Evolutionary conservation across 2,888 invertebrate genomes (phyloP).

Genomic region (Linnaemya vulpina): DNA sequence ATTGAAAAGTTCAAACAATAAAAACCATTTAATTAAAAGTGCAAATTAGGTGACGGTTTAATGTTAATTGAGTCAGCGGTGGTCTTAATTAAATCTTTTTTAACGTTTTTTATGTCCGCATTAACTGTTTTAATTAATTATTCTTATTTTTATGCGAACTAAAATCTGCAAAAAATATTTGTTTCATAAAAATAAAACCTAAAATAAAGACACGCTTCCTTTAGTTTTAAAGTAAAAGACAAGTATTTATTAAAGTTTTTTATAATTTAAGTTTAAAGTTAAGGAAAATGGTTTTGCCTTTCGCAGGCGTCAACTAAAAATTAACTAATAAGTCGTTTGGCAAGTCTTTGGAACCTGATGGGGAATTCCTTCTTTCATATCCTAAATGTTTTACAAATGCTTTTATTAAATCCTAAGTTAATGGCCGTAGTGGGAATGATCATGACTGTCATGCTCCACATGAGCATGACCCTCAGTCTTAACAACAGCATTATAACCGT

Average conservation of each 20-base stretch:
- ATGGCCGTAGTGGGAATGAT: conserved; percentile 46
- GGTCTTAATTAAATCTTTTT: no score
- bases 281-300: not conserved
- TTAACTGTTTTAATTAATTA: no score
- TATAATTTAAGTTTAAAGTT: conserved; percentile 18
- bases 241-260: conserved; percentile 22
- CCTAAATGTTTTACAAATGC: conserved; percentile 22
- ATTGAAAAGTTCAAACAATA: no score
- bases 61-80: no score
- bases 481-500: conserved; percentile 59
- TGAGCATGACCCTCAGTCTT: conserved; percentile 59
- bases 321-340: conserved; percentile 19
- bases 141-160: no score
- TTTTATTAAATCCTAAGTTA: conserved; percentile 11
- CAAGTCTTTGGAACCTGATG: conserved; percentile 50
- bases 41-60: no score
- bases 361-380: not conserved
- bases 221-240: not conserved
- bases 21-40: no score
- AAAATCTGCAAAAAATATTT: no score
- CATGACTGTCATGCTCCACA: conserved; percentile 40
- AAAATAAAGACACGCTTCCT: not conserved
- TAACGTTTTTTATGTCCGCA: no score
- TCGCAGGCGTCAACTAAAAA: not conserved
- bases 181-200: not conserved